Base-by-base conservation (phyloP, 2,113 vertebrate species). In the Coptodon bakossiorum region DNA sequence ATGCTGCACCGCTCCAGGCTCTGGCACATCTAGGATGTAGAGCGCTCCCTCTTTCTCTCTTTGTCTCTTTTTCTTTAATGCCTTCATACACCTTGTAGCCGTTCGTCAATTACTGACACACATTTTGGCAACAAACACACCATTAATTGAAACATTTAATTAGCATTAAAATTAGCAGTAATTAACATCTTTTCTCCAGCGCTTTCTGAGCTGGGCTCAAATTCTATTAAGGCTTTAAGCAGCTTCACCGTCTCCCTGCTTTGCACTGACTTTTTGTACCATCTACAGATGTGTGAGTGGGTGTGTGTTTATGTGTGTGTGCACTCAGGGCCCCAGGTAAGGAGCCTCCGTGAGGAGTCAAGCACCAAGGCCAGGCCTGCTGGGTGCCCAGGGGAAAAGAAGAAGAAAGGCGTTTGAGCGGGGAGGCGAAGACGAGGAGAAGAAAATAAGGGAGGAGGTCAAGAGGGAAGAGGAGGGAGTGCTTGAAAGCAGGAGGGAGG, bases 101-200 rank as follows among this genome's bases (percentile, higher is more conserved):
- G 29, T 94, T 94, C 90, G 91, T 95, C 95, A 96, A 96, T 97
- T 96, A 96, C 95, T 81, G 95, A 88, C 94, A 93, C 92, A 94
- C 94, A 91, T 94, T 96, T 96, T 96, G 96, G 96, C 96, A 96
- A 96, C 96, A 96, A 96, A 96, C 96, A 94, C 91, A 89, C 76
- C 94, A 96, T 96, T 97, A 97, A 97, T 96, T 96, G 96, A 97
- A 97, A 96, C 97, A 94, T 96, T 97, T 97, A 97, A 97, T 98
- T 97, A 97, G 97, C 97, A 97, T 96, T 91, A 97, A 97, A 96
- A 96, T 96, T 94, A 97, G 96, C 93, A 94, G 96, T 98, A 98
- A 99, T 98, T 98, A 98, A 97, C 97, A 97, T 96, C 95, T 97
- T 96, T 97, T 96, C 90, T 92, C 87, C 94, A 83, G 93, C 91